Evolutionary conservation across 1,140 invertebrate genomes (phyloP).

Genomic region (Leptestheria dahalacensis): DNA sequence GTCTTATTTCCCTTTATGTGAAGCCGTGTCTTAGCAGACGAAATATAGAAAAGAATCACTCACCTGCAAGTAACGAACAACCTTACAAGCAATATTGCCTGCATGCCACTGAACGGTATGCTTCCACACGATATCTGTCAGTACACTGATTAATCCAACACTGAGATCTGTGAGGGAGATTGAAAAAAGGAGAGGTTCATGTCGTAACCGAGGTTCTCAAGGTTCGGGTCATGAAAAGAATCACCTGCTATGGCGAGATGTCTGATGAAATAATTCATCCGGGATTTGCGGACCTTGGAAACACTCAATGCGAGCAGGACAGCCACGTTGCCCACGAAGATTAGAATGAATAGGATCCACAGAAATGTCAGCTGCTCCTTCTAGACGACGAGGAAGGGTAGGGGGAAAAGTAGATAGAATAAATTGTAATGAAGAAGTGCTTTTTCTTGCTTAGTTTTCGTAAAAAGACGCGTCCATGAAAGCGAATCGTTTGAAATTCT

Average conservation of each 20-base stretch:
- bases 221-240: no score
- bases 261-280: slow-evolving; percentile 95
- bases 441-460: no score
- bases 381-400: slow-evolving; percentile 35
- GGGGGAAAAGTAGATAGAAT: background rate
- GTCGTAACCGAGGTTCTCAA: no score
- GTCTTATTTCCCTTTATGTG: no score
- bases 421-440: background rate
- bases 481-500: no score
- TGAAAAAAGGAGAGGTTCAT: no score
- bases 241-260: slow-evolving; percentile 83
- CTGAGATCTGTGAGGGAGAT: slow-evolving; percentile 49
- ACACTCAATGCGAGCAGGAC: slow-evolving; percentile 68
- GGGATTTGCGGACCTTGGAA: slow-evolving; percentile 67
- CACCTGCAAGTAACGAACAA: slow-evolving; percentile 66
- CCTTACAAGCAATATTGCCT: slow-evolving; percentile 74
- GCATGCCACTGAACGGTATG: slow-evolving; percentile 69
- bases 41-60: no score
- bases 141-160: slow-evolving; percentile 68
- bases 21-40: no score
- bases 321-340: slow-evolving; percentile 73
- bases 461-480: no score
- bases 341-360: slow-evolving; percentile 71
- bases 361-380: slow-evolving; percentile 74
- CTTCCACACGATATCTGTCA: slow-evolving; percentile 76